Evolutionary conservation across 2,888 invertebrate species (phyloP).

Genomic region (Drosophila nr. perissopoda): DNA sequence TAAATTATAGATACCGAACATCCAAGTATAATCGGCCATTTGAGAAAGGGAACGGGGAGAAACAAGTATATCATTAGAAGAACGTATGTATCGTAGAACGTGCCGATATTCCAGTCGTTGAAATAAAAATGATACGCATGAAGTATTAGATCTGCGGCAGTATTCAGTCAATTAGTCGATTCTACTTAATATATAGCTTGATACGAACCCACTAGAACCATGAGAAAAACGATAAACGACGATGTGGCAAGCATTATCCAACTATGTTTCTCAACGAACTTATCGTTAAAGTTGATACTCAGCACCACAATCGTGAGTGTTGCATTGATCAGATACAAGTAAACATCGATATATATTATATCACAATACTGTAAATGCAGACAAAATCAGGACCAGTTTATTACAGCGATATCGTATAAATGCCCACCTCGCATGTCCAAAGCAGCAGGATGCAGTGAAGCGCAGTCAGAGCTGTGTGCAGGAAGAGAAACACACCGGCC

Average conservation of each 20-base stretch:
- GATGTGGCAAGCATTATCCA: constrained; percentile 46
- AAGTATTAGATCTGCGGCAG: constrained; percentile 6
- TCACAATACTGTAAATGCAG: constrained; percentile 18
- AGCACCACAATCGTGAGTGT: constrained; percentile 15
- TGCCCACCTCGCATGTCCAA: constrained; percentile 31
- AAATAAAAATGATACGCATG: constrained; percentile 27
- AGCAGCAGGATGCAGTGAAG: constrained; percentile 37
- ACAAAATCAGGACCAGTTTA: background rate
- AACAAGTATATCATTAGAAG: constrained; percentile 53
- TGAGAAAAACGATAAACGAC: background rate
- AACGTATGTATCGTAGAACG: constrained; percentile 49
- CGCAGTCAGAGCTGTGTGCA: constrained; percentile 33
- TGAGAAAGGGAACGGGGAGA: constrained; percentile 46
- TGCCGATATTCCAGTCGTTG: constrained; percentile 16
- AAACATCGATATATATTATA: constrained; percentile 36
- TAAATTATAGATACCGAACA: background rate
- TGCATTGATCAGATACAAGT: background rate
- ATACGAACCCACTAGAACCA: constrained; percentile 41
- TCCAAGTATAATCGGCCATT: constrained; percentile 34
- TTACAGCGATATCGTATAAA: background rate
- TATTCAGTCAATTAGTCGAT: no score
- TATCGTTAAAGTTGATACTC: constrained; percentile 37
- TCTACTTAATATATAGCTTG: background rate
- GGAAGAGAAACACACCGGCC: constrained; percentile 32
- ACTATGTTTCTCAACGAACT: background rate